Evolutionary conservation across 2,888 invertebrate species (phyloP).

Genomic region (Agrypnus murinus): DNA sequence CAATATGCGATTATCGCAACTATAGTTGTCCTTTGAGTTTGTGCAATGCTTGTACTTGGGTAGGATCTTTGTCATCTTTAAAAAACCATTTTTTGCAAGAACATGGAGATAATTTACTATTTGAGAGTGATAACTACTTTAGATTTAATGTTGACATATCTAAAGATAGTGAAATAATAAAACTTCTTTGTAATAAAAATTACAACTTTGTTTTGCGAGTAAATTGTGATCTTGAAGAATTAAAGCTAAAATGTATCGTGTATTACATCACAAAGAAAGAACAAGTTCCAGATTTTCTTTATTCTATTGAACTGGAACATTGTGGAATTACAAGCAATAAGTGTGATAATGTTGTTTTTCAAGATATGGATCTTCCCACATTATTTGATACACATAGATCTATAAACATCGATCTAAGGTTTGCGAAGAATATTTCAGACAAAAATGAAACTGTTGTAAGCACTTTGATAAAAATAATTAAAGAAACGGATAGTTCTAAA

Average conservation of each 20-base stretch:
- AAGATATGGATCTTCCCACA: conserved; percentile 39
- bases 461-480: conserved; percentile 42
- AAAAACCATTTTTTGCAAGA: conserved; percentile 60
- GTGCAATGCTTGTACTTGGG: conserved; percentile 58
- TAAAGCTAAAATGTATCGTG: conserved; percentile 61
- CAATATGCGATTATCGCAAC: conserved; percentile 57
- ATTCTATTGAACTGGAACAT: conserved; percentile 63
- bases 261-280: conserved; percentile 61
- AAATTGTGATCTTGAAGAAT: conserved; percentile 55
- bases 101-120: conserved; percentile 62
- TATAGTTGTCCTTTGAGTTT: conserved; percentile 57
- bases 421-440: conserved; percentile 61
- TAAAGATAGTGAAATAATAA: conserved; percentile 56
- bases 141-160: conserved; percentile 60
- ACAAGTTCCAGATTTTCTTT: conserved; percentile 56
- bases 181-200: conserved; percentile 60
- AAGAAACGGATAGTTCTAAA: conserved; percentile 44
- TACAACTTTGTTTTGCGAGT: conserved; percentile 61
- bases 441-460: conserved; percentile 33
- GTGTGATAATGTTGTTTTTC: conserved; percentile 54
- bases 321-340: conserved; percentile 48
- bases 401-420: conserved; percentile 58
- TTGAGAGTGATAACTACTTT: conserved; percentile 59
- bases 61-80: conserved; percentile 59
- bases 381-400: conserved; percentile 43